phyloP scores from a whole-genome alignment of 1,140 invertebrate genomes.

The Drosophila neocordata region DNA sequence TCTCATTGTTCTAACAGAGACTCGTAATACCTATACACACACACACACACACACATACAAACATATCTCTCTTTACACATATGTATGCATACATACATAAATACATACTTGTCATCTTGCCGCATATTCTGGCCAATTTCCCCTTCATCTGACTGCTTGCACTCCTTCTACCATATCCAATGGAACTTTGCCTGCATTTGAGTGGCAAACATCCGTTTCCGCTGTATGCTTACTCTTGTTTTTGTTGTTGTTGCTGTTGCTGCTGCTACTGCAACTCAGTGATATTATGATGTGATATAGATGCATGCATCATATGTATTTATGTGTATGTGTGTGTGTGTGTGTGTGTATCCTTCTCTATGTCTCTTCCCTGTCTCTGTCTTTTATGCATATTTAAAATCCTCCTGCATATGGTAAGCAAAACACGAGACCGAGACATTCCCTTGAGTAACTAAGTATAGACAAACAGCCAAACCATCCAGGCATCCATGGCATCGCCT shows the following conservation, averaged over 20 bases:
- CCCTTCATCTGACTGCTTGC: neutral
- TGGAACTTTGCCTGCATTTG: constrained; percentile 46
- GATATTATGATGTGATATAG: constrained; percentile 39
- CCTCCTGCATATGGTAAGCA: constrained; percentile 5
- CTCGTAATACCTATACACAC: neutral
- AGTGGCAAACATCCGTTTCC: constrained; percentile 62
- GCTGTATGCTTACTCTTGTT: constrained; percentile 25
- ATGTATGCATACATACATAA: too few species aligned
- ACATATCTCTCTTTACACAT: neutral
- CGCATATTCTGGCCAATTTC: neutral
- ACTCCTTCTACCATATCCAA: constrained; percentile 1
- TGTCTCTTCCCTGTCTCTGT: neutral
- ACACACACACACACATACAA: neutral
- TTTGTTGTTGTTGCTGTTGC: constrained; percentile 34
- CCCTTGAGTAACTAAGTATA: constrained; percentile 7
- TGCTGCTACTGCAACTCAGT: constrained; percentile 10
- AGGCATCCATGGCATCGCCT: too few species aligned
- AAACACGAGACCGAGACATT: constrained; percentile 9
- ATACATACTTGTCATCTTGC: neutral
- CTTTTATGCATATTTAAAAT: constrained; percentile 12
- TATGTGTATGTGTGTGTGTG: neutral
- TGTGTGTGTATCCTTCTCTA: neutral
- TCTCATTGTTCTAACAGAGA: constrained; percentile 4
- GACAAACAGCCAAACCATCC: neutral
- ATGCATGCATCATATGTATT: neutral